Conservation (phyloP, 1,140 invertebrate genomes). For the Scaptodrosophila lebanonensis region DNA sequence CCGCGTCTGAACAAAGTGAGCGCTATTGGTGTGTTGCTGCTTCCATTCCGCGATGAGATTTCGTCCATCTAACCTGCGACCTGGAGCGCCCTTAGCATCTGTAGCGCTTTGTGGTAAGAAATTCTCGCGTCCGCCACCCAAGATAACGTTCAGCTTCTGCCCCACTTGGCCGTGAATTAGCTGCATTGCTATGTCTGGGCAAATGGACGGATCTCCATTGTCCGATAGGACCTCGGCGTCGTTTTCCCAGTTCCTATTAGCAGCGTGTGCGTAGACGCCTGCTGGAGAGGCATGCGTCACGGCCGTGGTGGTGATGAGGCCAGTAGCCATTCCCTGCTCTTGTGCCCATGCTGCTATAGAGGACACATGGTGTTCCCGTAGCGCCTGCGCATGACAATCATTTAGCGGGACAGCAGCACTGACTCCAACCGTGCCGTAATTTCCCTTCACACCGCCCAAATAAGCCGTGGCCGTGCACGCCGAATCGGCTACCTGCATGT, state of each 20-base stretch:
- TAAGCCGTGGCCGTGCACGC: slow-evolving; percentile 84
- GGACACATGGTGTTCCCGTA: slow-evolving; percentile 79
- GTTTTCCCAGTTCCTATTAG: slow-evolving; percentile 87
- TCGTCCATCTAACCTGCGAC: slow-evolving; percentile 82
- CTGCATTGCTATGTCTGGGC: slow-evolving; percentile 86
- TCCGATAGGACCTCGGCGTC: slow-evolving; percentile 80
- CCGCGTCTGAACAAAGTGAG: slow-evolving; percentile 82
- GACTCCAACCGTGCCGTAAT: slow-evolving; percentile 86
- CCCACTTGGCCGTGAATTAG: slow-evolving; percentile 83
- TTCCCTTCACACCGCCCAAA: slow-evolving; percentile 88
- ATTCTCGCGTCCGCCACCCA: slow-evolving; percentile 86
- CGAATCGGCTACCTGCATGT: slow-evolving; percentile 84
- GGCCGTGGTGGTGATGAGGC: slow-evolving; percentile 86
- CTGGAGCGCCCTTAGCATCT: slow-evolving; percentile 61
- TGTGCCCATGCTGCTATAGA: slow-evolving; percentile 86
- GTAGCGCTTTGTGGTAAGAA: slow-evolving; percentile 79
- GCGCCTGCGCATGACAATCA: slow-evolving; percentile 79
- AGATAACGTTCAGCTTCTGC: slow-evolving; percentile 82
- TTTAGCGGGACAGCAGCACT: slow-evolving; percentile 80
- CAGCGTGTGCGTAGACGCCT: slow-evolving; percentile 84
- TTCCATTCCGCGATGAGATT: slow-evolving; percentile 86
- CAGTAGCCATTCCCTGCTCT: slow-evolving; percentile 82
- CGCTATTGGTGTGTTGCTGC: slow-evolving; percentile 66
- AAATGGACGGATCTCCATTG: slow-evolving; percentile 68
- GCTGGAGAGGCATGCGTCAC: slow-evolving; percentile 89